Evolutionary conservation across 2,113 vertebrate species (phyloP), one percentile per base, ranked within the genome.

Genomic region (Urocynchramus pylzowi): DNA sequence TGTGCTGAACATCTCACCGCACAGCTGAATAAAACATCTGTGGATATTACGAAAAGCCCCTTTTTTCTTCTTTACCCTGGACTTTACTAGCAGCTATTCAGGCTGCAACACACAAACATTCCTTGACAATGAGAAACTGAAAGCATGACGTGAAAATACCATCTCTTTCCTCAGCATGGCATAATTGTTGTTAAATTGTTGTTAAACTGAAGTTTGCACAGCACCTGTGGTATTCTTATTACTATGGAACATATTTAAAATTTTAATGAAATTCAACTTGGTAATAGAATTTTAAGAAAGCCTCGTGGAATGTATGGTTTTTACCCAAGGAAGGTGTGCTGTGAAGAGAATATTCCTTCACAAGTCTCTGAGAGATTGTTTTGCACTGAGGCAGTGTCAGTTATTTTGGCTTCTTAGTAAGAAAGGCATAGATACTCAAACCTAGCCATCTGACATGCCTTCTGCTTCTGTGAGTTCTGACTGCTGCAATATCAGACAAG

Each of bases 281-380:
- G 1, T 33, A 31, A 35, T 16, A 73, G 3, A 15, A 75, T 59
- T 84, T 84, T 49, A 50, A 64, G 41, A 80, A 63, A 45, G 28
- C 3, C 2, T 59, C 6, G 14, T 17, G 6, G 10, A 67, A 3
- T 16, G 3, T 18, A 18, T 8, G 13, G 2, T 5, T 22, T 42
- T 74, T 75, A 27, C 11, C n/a, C 12, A 71, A 49, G 16, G 16
- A 61, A 5, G 27, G 3, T 13, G 10, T 39, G 9, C 17, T 47
- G 6, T 70, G 18, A 35, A 70, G 47, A 35, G 27, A 54, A 37
- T 6, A 15, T 74, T 68, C 13, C 2, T 84, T 57, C 31, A 16
- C 16, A 54, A 73, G 15, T 26, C 8, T 50, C 44, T 9, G 12
- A 68, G 9, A 73, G 10, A 18, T 23, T 17, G 13, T 44, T 88